Percentiles rank a stretch among this genome's conserved stretches.
Evolutionary conservation across 2,113 vertebrate species (phyloP).

Genomic region (Ancistrus triradiatus): DNA sequence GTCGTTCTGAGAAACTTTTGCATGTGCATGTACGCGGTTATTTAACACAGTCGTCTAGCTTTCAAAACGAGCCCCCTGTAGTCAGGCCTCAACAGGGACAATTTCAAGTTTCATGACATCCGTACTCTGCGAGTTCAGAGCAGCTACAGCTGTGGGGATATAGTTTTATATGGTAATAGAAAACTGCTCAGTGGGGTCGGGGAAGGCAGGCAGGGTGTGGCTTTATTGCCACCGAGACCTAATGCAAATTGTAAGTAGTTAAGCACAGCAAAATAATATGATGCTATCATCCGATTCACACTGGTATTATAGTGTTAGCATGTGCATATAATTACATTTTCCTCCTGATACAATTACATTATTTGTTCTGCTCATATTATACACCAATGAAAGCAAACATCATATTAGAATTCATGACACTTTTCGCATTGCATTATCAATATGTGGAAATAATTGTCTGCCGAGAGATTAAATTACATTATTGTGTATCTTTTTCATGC

Average conservation of each 20-base stretch:
- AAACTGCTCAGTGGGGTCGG: slow-evolving; percentile 53
- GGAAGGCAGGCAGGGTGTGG: slow-evolving; percentile 47
- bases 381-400: slow-evolving; percentile 99
- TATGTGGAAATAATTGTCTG: slow-evolving; percentile 99
- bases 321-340: slow-evolving; percentile 91
- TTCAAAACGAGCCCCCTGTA: not conserved
- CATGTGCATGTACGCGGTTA: no score
- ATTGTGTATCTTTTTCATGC: slow-evolving; percentile 99
- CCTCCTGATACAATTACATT: slow-evolving; percentile 93
- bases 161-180: slow-evolving; percentile 54
- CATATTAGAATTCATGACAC: slow-evolving; percentile 99
- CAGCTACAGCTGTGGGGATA: slow-evolving; percentile 47
- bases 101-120: slow-evolving; percentile 29
- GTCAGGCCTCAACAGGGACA: not conserved
- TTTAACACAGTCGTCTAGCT: no score
- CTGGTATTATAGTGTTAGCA: slow-evolving; percentile 78
- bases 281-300: slow-evolving; percentile 68
- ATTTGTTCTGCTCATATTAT: slow-evolving; percentile 94
- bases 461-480: slow-evolving; percentile 99
- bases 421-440: slow-evolving; percentile 99
- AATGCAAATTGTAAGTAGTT: slow-evolving; percentile 82
- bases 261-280: slow-evolving; percentile 77
- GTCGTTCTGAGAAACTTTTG: not conserved
- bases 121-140: slow-evolving; percentile 35
- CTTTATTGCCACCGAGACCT: slow-evolving; percentile 70